Conservation (phyloP, 2,113 vertebrate genomes). For the Typhlomys cinereus region DNA sequence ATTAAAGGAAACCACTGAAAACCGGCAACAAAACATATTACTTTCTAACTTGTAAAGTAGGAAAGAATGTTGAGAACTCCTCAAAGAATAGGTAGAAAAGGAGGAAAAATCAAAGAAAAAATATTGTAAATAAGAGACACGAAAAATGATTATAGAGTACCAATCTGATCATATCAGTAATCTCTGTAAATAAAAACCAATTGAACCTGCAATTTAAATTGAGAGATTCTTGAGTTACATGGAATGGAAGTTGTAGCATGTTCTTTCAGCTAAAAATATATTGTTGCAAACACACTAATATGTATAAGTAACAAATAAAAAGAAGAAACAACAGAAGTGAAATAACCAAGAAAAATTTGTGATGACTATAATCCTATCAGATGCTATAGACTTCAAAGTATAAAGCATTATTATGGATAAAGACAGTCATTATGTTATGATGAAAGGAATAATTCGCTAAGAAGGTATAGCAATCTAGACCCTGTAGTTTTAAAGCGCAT, state of each 20-base stretch:
- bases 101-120: conserved; percentile 1
- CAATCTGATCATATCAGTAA: conserved; percentile 7
- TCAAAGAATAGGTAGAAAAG: conserved; percentile 30
- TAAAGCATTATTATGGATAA: conserved; percentile 39
- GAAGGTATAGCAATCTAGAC: not conserved
- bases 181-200: conserved; percentile 29
- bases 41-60: not conserved
- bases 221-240: conserved; percentile 6
- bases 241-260: not conserved
- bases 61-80: not conserved
- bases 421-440: conserved; percentile 10
- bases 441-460: conserved; percentile 28
- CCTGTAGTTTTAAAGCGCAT: not conserved
- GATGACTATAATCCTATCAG: not conserved
- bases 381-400: conserved; percentile 23
- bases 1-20: not conserved
- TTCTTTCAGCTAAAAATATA: conserved; percentile 28
- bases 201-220: conserved; percentile 20
- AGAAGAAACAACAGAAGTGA: conserved; percentile 22
- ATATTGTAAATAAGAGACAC: not conserved
- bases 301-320: conserved; percentile 30
- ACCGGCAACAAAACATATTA: conserved; percentile 38
- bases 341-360: not conserved
- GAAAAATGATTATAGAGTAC: conserved; percentile 9
- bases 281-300: conserved; percentile 4